Conservation (phyloP, 1,140 invertebrate genomes). For the Hermatobates lingyangjiaoensis region DNA sequence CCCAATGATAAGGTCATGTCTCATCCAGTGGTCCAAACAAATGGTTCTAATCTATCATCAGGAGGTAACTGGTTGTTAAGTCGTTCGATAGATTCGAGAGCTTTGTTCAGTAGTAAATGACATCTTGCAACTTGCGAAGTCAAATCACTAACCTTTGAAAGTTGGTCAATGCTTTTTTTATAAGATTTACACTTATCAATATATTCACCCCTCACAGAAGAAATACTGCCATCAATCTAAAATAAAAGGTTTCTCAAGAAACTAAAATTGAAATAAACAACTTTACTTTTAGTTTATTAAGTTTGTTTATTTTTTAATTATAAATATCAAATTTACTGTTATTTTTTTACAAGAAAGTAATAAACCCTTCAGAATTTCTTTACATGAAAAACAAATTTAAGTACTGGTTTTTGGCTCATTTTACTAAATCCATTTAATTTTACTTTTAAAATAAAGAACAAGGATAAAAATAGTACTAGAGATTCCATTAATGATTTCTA, state of each 20-base stretch:
- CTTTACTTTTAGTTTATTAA: too few species aligned
- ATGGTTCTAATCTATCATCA: constrained; percentile 69
- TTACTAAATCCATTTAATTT: too few species aligned
- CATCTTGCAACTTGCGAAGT: constrained; percentile 60
- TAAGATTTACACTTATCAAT: constrained; percentile 67
- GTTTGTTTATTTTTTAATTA: too few species aligned
- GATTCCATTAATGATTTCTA: too few species aligned
- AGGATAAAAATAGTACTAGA: too few species aligned
- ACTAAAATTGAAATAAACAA: background rate
- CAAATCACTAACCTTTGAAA: constrained; percentile 58
- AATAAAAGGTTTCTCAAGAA: constrained; percentile 14
- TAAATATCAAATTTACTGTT: too few species aligned
- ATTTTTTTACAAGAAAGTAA: too few species aligned
- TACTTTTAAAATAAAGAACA: too few species aligned
- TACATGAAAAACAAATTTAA: too few species aligned
- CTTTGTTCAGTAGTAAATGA: constrained; percentile 63
- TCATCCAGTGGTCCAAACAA: constrained; percentile 68
- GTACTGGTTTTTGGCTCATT: too few species aligned
- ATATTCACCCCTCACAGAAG: constrained; percentile 42
- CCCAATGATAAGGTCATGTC: too few species aligned
- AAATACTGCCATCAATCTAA: constrained; percentile 52
- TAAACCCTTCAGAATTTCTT: too few species aligned
- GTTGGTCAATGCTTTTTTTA: constrained; percentile 62
- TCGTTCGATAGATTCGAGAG: constrained; percentile 62
- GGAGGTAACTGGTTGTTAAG: constrained; percentile 68